Evolutionary conservation across 2,888 invertebrate species (phyloP).

Genomic region (Deilephila elpenor): DNA sequence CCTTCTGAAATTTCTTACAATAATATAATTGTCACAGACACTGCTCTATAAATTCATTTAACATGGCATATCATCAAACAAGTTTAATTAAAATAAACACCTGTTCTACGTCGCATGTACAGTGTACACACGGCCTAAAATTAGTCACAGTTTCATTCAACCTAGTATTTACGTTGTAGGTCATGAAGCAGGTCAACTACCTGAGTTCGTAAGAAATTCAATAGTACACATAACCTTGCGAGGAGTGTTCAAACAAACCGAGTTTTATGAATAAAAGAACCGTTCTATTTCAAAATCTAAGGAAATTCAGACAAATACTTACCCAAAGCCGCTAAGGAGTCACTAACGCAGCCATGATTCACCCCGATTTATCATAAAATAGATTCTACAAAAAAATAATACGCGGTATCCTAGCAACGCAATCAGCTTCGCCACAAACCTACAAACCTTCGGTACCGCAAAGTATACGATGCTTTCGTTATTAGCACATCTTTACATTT

Average conservation of each 20-base stretch:
- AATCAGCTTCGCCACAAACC: slow-evolving; percentile 48
- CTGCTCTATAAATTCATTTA: too few relatives aligned
- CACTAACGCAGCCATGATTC: slow-evolving; percentile 15
- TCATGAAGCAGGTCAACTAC: slow-evolving; percentile 55
- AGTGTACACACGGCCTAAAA: slow-evolving; percentile 24
- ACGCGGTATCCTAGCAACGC: slow-evolving; percentile 70
- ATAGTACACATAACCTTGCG: slow-evolving; percentile 30
- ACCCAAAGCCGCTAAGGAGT: slow-evolving; percentile 25
- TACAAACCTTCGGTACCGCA: background rate
- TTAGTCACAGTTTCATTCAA: slow-evolving; percentile 33
- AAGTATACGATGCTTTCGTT: background rate
- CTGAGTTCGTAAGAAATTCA: slow-evolving; percentile 44
- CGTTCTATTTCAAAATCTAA: background rate
- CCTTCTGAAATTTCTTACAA: too few relatives aligned
- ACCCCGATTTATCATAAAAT: slow-evolving; percentile 11
- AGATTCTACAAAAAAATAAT: slow-evolving; percentile 12
- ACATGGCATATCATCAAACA: background rate
- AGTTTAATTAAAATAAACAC: background rate
- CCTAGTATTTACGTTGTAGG: slow-evolving; percentile 39
- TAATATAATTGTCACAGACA: too few relatives aligned
- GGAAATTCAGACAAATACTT: slow-evolving; percentile 14
- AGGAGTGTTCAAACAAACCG: slow-evolving; percentile 23
- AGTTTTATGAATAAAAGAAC: slow-evolving; percentile 9
- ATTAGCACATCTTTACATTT: background rate
- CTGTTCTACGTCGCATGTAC: background rate